These are phyloP conservation scores for Channa maculata DNA, from an alignment of 2,113 vertebrate species.

Conservation along the genomic window DNA sequence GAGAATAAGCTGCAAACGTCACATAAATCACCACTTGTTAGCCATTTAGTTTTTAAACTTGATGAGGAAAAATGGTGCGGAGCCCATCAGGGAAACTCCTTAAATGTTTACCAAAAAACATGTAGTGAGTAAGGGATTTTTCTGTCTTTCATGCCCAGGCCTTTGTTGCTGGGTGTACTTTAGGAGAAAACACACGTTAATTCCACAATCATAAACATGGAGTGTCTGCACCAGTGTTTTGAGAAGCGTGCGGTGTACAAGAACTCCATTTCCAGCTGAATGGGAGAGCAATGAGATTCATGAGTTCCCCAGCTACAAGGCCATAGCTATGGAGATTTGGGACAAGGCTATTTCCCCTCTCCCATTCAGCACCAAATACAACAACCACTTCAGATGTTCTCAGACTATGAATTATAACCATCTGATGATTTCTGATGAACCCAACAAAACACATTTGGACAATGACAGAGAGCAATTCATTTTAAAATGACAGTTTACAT, in stretches of 20 bases:
- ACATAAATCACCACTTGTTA: constrained; percentile 3
- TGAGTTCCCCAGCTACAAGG: constrained; percentile 72
- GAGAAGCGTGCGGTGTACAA: constrained; percentile 23
- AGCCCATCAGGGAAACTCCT: constrained; percentile 30
- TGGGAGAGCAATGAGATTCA: constrained; percentile 77
- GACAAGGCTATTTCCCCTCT: constrained; percentile 57
- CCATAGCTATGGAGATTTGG: constrained; percentile 69
- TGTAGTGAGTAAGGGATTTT: constrained; percentile 38
- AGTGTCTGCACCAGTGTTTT: constrained; percentile 53
- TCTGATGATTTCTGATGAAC: constrained; percentile 40
- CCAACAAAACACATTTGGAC: constrained; percentile 26
- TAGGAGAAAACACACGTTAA: constrained; percentile 55
- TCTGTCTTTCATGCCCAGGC: constrained; percentile 52
- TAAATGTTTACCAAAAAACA: constrained; percentile 25
- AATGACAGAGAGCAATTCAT: constrained; percentile 5
- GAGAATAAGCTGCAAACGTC: constrained; percentile 19
- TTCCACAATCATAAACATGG: constrained; percentile 55
- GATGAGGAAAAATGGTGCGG: constrained; percentile 4
- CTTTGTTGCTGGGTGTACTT: constrained; percentile 58
- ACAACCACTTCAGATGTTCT: constrained; percentile 26
- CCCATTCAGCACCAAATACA: constrained; percentile 51
- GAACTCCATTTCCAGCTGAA: constrained; percentile 72
- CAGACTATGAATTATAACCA: constrained; percentile 50
- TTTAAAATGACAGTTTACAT: constrained; percentile 12
- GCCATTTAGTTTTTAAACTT: background rate